These are phyloP conservation scores for Leucophenga maculata DNA, from an alignment of 2,888 invertebrate species.

Conservation along the genomic window DNA sequence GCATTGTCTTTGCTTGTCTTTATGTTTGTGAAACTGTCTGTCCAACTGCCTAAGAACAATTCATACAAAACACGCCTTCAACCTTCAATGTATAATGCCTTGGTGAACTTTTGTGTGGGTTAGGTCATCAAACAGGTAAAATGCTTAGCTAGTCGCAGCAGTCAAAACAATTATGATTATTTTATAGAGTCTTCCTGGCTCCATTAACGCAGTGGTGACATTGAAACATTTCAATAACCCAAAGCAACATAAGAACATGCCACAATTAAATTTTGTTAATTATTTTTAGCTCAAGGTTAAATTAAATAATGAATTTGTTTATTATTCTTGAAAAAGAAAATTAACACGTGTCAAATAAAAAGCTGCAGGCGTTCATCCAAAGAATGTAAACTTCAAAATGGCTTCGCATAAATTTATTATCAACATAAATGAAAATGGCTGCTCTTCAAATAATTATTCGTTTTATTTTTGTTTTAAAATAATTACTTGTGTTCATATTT, in stretches of 20 bases:
- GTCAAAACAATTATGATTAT: constrained; percentile 57
- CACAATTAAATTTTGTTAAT: background rate
- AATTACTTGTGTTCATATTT: no score
- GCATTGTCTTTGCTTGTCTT: background rate
- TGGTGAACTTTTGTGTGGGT: background rate
- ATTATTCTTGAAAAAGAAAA: background rate
- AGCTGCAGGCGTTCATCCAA: no score
- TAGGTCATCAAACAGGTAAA: background rate
- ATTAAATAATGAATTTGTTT: background rate
- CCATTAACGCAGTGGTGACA: constrained; percentile 63
- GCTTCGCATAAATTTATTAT: no score
- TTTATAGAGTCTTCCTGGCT: constrained; percentile 56
- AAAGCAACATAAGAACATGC: background rate
- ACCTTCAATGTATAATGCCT: background rate
- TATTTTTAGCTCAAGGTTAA: constrained; percentile 10
- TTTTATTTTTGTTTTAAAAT: no score
- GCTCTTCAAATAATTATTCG: no score
- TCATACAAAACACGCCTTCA: background rate
- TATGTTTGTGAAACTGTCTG: no score
- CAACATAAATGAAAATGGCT: no score
- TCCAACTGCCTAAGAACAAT: background rate
- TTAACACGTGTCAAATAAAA: no score
- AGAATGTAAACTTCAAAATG: no score
- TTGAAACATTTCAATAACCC: constrained; percentile 51
- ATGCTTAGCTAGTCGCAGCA: no score